A percentile compares a stretch with the other conserved stretches of the same genome.
Conservation (phyloP, 2,113 vertebrate species). For the Vulpes vulpes region DNA sequence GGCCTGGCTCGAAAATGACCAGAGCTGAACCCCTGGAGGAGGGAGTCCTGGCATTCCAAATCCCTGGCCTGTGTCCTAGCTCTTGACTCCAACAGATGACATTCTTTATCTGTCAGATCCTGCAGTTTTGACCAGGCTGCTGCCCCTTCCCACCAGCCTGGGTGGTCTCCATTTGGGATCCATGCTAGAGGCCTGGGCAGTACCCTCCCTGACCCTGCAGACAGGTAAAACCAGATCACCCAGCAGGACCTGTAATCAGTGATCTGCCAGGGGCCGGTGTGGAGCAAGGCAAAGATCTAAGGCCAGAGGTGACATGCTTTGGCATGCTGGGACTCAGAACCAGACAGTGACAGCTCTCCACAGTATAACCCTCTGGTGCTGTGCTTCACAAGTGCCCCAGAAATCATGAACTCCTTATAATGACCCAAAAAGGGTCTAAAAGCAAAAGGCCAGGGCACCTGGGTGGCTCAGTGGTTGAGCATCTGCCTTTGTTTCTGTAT, state of each 20-base stretch:
- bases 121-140: not conserved
- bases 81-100: not conserved
- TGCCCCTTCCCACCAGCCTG: not conserved
- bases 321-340: not conserved
- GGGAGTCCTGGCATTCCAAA: not conserved
- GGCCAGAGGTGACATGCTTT: rapidly evolving
- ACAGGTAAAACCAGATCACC: not conserved
- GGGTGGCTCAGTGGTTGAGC: too few relatives aligned
- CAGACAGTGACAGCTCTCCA: rapidly evolving
- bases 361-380: rapidly evolving
- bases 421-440: not conserved
- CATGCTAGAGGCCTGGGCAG: not conserved
- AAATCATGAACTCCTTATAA: not conserved
- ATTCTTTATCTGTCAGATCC: not conserved
- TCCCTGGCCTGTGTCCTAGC: not conserved
- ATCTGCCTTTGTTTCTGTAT: too few relatives aligned
- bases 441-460: not conserved
- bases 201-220: not conserved
- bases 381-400: not conserved
- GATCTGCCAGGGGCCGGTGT: rapidly evolving
- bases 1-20: not conserved
- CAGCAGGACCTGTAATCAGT: not conserved
- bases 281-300: not conserved
- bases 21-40: not conserved
- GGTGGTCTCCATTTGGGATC: not conserved